These are phyloP conservation scores for Drosophila auraria DNA, from an alignment of 1,140 invertebrate species.

Conservation along the genomic window DNA sequence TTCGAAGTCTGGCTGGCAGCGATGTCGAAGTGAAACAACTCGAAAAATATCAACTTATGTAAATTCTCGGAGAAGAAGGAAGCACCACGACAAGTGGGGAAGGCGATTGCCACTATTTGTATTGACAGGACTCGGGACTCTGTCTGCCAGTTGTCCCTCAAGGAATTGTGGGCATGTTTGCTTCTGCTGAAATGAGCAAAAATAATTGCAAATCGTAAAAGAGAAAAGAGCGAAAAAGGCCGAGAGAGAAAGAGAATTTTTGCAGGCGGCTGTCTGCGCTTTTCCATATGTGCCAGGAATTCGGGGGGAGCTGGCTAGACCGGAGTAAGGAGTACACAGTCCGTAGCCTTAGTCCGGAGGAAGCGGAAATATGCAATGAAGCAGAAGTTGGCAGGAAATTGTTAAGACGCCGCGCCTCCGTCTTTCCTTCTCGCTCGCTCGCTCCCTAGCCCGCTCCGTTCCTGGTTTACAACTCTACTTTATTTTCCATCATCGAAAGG, in stretches of 20 bases:
- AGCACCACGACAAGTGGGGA: conserved; percentile 7
- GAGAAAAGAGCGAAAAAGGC: conserved; percentile 24
- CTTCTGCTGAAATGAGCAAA: conserved; percentile 83
- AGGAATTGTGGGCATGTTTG: conserved; percentile 79
- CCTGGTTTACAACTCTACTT: conserved; percentile 68
- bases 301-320: conserved; percentile 6
- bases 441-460: background rate
- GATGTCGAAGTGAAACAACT: conserved; percentile 51
- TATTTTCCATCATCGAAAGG: conserved; percentile 81
- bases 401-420: conserved; percentile 72
- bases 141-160: conserved; percentile 66
- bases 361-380: conserved; percentile 83
- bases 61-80: conserved; percentile 64
- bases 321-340: conserved; percentile 3
- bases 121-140: conserved; percentile 38
- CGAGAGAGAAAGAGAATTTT: conserved; percentile 18
- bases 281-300: conserved; percentile 43
- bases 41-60: conserved; percentile 81
- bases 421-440: conserved; percentile 14
- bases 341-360: conserved; percentile 24
- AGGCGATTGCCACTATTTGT: conserved; percentile 51
- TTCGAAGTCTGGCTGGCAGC: conserved; percentile 20
- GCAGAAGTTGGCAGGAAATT: conserved; percentile 83
- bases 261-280: conserved; percentile 59
- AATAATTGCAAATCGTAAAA: conserved; percentile 83